Evolutionary conservation across 1,140 invertebrate species (phyloP).

Genomic region (Tetragnatha versicolor): DNA sequence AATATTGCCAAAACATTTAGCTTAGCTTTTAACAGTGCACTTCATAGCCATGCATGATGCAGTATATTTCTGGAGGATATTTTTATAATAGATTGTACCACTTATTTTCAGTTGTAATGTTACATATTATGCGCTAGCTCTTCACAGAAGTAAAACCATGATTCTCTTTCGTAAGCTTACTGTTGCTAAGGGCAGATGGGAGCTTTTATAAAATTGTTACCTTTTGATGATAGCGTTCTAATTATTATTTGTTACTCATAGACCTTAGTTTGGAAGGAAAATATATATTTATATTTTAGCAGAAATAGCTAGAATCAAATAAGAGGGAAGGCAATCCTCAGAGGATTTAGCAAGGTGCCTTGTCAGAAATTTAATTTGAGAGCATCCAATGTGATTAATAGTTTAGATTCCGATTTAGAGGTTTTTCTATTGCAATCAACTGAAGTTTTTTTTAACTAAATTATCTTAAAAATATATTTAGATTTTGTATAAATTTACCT

Average conservation of each 20-base stretch:
- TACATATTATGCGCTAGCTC: background rate
- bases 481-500: no score
- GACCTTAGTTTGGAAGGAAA: slow-evolving; percentile 30
- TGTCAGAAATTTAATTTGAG: no score
- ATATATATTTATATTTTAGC: slow-evolving; percentile 45
- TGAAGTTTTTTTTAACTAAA: no score
- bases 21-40: slow-evolving; percentile 20
- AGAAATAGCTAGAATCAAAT: background rate
- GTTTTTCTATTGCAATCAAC: no score
- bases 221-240: background rate
- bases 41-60: slow-evolving; percentile 22
- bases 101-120: background rate
- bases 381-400: no score
- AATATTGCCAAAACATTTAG: slow-evolving; percentile 44
- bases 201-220: background rate
- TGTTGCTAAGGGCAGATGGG: background rate
- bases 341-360: slow-evolving; percentile 40
- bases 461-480: no score
- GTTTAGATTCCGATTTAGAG: no score
- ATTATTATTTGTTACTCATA: slow-evolving; percentile 11
- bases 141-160: background rate
- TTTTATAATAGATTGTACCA: slow-evolving; percentile 41
- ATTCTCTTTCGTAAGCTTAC: background rate
- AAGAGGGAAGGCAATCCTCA: background rate
- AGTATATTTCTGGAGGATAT: slow-evolving; percentile 42